These are phyloP conservation scores for Gibbula magus DNA, from an alignment of 2,888 invertebrate genomes.

Conservation along the genomic window DNA sequence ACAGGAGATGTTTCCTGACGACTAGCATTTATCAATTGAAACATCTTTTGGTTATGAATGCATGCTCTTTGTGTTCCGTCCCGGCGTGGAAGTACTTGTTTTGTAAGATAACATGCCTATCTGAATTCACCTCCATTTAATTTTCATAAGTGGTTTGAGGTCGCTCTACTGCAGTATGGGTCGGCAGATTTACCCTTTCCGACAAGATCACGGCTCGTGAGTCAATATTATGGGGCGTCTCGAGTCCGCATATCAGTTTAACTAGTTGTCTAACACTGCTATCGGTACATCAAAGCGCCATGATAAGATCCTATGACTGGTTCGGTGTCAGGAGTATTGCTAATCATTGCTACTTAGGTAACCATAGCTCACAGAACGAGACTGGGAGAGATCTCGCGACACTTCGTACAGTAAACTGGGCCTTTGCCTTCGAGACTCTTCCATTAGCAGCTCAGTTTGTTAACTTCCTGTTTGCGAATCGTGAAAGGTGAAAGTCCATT, in stretches of 20 bases:
- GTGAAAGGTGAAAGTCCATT: too few relatives aligned
- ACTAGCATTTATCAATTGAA: neutral
- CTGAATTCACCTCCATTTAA: neutral
- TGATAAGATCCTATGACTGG: neutral
- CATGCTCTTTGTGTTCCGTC: neutral
- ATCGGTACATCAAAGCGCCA: constrained; percentile 1
- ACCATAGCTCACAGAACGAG: neutral
- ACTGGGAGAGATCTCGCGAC: too few relatives aligned
- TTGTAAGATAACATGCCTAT: constrained; percentile 5
- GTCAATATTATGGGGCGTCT: neutral
- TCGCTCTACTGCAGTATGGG: neutral
- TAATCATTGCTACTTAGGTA: neutral
- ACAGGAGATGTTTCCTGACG: neutral
- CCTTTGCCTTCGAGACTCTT: too few relatives aligned
- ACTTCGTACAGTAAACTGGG: too few relatives aligned
- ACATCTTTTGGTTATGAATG: constrained; percentile 1
- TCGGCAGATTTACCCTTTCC: neutral
- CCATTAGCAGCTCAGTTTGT: too few relatives aligned
- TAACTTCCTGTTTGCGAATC: too few relatives aligned
- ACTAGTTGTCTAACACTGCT: neutral
- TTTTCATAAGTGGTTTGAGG: neutral
- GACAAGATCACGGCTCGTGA: neutral
- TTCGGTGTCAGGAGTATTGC: neutral
- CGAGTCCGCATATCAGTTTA: neutral
- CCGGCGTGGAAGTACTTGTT: neutral